These are phyloP conservation scores for Channallabes apus DNA, from an alignment of 2,797 vertebrate genomes.

Conservation along the genomic window DNA sequence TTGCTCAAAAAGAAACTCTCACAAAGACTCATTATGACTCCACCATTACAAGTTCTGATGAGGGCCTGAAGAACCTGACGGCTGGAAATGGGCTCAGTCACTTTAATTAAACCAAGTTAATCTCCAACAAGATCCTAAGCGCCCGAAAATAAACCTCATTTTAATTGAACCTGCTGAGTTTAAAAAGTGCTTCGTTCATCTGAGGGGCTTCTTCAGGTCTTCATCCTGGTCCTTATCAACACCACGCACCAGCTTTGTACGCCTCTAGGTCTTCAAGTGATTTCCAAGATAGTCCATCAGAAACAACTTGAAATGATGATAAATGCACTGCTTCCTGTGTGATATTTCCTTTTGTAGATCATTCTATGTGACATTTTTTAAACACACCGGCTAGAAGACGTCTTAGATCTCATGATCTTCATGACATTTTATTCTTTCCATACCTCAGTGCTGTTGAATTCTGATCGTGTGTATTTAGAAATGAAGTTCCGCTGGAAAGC, in stretches of 20 bases:
- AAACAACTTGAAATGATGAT: background rate
- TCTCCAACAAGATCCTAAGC: background rate
- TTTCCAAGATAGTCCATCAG: background rate
- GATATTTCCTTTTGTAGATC: background rate
- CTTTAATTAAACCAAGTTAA: background rate
- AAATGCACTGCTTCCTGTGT: background rate
- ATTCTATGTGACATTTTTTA: background rate
- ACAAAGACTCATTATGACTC: background rate
- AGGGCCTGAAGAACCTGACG: background rate
- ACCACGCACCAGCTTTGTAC: background rate
- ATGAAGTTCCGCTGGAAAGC: background rate
- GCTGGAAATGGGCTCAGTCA: background rate
- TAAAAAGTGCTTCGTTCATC: background rate
- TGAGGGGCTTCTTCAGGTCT: background rate
- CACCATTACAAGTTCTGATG: background rate
- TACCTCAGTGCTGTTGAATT: background rate
- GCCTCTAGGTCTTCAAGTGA: background rate
- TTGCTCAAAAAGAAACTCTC: background rate
- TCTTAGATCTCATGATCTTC: background rate
- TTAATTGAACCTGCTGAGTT: background rate
- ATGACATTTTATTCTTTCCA: background rate
- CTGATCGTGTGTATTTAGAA: background rate
- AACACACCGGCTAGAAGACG: background rate
- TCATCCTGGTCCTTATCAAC: background rate
- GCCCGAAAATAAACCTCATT: no score